phyloP scores from a whole-genome alignment of 2,113 vertebrate species.

The Manacus vitellinus region DNA sequence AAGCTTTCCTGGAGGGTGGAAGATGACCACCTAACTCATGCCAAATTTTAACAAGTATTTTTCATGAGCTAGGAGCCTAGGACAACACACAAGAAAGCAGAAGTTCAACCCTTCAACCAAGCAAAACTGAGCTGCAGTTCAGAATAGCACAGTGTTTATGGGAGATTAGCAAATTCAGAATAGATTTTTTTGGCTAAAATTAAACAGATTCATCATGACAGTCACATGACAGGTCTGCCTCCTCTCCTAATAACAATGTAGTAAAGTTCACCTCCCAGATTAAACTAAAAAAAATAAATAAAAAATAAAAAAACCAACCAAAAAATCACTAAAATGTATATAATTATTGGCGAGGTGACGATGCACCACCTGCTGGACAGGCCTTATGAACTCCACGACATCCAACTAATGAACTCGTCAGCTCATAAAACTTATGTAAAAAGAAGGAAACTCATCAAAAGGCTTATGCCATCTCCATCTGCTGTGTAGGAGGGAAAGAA shows the following conservation, averaged over 20 bases:
- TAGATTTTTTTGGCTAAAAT: not conserved
- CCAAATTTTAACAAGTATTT: not conserved
- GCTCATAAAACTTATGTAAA: constrained; percentile 28
- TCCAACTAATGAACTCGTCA: not conserved
- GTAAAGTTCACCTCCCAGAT: not conserved
- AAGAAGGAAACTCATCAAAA: constrained; percentile 46
- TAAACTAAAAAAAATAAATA: not conserved
- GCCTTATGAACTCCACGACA: not conserved
- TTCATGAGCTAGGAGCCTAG: not conserved
- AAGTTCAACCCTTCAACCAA: not conserved
- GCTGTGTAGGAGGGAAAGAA: constrained; percentile 57
- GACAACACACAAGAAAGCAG: not conserved
- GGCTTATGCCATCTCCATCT: constrained; percentile 55
- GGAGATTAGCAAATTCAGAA: not conserved
- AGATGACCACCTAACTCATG: not conserved
- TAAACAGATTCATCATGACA: not conserved
- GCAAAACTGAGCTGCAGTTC: not conserved
- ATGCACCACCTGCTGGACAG: constrained; percentile 42
- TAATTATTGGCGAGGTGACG: not conserved
- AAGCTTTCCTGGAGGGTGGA: not conserved
- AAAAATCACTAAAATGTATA: not conserved
- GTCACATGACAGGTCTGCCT: not conserved
- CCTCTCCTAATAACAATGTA: not conserved
- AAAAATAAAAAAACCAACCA: not conserved
- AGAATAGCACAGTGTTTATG: not conserved